Conservation (phyloP, 2,888 invertebrate genomes). For the Plebejus melissa region DNA sequence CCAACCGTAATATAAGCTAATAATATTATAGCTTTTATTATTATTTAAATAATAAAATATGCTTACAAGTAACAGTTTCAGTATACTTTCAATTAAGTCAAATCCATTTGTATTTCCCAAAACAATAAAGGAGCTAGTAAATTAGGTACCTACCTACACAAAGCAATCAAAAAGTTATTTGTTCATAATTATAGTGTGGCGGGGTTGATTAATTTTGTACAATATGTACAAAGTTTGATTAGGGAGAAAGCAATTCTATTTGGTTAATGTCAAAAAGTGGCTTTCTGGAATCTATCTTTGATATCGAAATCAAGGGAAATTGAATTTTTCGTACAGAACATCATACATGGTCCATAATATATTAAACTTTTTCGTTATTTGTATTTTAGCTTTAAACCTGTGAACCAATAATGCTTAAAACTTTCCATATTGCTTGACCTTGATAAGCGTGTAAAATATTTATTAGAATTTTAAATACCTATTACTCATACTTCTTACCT, state of each 20-base stretch:
- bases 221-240: conserved; percentile 10
- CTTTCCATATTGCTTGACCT: no score
- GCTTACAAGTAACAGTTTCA: neutral
- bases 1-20: no score
- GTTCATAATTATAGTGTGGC: conserved; percentile 7
- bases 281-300: neutral
- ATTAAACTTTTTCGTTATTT: no score
- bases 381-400: neutral
- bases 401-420: neutral
- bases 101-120: conserved; percentile 8
- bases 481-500: no score
- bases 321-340: neutral
- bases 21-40: neutral
- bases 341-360: no score
- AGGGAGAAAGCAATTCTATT: neutral
- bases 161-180: conserved; percentile 16
- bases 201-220: conserved; percentile 14
- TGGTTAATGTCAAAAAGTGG: neutral
- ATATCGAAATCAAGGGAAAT: neutral
- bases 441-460: no score
- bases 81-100: neutral
- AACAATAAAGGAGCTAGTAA: neutral
- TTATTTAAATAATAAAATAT: neutral
- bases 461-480: no score
- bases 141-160: neutral